These are phyloP conservation scores for Apodemus speciosus DNA, from an alignment of 2,113 vertebrate species.

Conservation along the genomic window DNA sequence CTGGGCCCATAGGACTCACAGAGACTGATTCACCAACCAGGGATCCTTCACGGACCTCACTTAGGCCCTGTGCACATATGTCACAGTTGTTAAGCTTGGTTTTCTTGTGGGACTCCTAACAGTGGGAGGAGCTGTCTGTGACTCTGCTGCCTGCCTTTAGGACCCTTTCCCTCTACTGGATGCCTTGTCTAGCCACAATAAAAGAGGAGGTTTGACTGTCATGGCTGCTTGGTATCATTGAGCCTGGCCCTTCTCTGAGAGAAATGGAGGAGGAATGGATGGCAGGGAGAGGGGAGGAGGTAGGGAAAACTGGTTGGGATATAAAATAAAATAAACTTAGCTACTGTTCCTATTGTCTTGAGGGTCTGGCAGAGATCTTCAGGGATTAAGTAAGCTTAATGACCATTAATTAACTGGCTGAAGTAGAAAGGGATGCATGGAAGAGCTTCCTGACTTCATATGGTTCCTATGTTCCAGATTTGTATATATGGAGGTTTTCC, in stretches of 20 bases:
- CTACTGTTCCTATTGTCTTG: conserved; percentile 9
- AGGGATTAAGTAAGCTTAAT: conserved; percentile 46
- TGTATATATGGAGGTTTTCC: background rate
- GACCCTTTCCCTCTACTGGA: background rate
- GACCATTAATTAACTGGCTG: conserved; percentile 37
- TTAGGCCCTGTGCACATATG: background rate
- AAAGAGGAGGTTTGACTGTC: background rate
- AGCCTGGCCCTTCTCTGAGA: background rate
- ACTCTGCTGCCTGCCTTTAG: background rate
- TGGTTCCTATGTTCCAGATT: background rate
- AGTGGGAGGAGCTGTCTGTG: background rate
- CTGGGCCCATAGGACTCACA: background rate
- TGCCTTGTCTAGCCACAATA: background rate
- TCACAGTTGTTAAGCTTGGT: background rate
- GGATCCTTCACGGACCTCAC: background rate
- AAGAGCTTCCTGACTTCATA: background rate
- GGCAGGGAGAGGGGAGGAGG: background rate
- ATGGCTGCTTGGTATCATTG: background rate
- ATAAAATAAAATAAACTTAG: background rate
- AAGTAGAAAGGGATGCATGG: background rate
- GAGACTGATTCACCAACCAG: background rate
- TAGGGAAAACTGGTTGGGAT: background rate
- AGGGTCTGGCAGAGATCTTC: conserved; percentile 18
- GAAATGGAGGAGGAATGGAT: background rate
- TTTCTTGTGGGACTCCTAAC: background rate